These are phyloP conservation scores for Eufriesea mexicana DNA, from an alignment of 1,140 invertebrate species.

Conservation along the genomic window DNA sequence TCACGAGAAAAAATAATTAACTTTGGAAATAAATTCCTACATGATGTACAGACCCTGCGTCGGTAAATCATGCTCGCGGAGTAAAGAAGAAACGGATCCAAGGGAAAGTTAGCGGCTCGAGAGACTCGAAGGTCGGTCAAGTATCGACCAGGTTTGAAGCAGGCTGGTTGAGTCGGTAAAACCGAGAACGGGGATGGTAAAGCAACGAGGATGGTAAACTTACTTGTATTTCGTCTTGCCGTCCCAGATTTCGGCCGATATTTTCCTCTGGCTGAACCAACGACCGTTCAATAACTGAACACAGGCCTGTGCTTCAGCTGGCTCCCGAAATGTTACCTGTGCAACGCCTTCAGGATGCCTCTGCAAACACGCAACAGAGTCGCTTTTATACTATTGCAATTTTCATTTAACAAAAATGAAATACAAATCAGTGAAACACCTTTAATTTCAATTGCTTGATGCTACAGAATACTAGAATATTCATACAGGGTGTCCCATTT, in stretches of 20 bases:
- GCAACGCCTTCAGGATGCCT: slow-evolving; percentile 97
- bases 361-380: slow-evolving; percentile 77
- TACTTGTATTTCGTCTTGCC: slow-evolving; percentile 96
- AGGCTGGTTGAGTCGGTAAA: not conserved
- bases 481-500: too few relatives aligned
- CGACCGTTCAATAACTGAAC: slow-evolving; percentile 94
- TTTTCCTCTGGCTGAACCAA: slow-evolving; percentile 93
- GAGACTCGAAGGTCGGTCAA: not conserved
- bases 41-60: not conserved
- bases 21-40: not conserved
- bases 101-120: not conserved
- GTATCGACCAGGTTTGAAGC: not conserved
- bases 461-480: too few relatives aligned
- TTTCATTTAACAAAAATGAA: not conserved
- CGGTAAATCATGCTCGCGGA: slow-evolving; percentile 10
- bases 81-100: not conserved
- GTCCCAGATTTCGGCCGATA: slow-evolving; percentile 96
- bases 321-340: slow-evolving; percentile 94
- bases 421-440: too few relatives aligned
- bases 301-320: slow-evolving; percentile 95
- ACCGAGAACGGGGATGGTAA: slow-evolving; percentile 17
- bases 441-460: too few relatives aligned
- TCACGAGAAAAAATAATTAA: not conserved
- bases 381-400: too few relatives aligned
- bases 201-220: slow-evolving; percentile 62